Evolutionary conservation across 2,113 vertebrate genomes (phyloP).

Genomic region (Australoheros scitulus): DNA sequence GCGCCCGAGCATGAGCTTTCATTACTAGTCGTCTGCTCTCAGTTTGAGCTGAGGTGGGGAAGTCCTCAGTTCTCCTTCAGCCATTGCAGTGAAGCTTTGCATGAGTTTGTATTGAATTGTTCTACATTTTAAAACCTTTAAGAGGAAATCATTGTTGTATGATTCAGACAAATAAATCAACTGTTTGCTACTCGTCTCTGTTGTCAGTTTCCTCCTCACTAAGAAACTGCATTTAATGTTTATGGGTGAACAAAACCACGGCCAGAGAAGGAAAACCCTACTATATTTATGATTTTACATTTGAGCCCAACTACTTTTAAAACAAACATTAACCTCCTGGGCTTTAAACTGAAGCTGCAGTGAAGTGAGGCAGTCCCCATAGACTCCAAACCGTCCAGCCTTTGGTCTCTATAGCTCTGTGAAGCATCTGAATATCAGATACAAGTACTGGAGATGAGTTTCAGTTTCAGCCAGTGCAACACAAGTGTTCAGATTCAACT

Average conservation of each 20-base stretch:
- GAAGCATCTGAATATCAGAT: too few species aligned
- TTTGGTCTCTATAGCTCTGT: too few species aligned
- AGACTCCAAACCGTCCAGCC: not conserved
- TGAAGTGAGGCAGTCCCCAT: rapidly evolving
- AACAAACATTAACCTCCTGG: not conserved
- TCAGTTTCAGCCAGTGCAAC: too few species aligned
- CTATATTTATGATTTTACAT: not conserved
- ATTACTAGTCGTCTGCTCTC: not conserved
- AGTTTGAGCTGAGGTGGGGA: not conserved
- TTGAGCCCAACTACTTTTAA: not conserved
- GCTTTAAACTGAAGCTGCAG: too few species aligned
- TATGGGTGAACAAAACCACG: too few species aligned
- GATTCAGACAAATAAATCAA: conserved; percentile 37
- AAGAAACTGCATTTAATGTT: rapidly evolving
- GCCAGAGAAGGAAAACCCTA: rapidly evolving
- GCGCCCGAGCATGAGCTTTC: conserved; percentile 23
- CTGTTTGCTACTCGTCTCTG: conserved; percentile 22
- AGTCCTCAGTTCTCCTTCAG: not conserved
- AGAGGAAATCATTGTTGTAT: not conserved
- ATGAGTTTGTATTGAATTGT: conserved; percentile 50
- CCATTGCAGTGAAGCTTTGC: conserved; percentile 59
- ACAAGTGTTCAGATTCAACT: too few species aligned
- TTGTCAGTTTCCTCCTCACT: not conserved
- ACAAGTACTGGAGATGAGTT: too few species aligned
- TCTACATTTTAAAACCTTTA: conserved; percentile 20